Evolutionary conservation across 2,113 vertebrate genomes (phyloP), one percentile per base, ranked within the genome.

Genomic region (Pterocles gutturalis): DNA sequence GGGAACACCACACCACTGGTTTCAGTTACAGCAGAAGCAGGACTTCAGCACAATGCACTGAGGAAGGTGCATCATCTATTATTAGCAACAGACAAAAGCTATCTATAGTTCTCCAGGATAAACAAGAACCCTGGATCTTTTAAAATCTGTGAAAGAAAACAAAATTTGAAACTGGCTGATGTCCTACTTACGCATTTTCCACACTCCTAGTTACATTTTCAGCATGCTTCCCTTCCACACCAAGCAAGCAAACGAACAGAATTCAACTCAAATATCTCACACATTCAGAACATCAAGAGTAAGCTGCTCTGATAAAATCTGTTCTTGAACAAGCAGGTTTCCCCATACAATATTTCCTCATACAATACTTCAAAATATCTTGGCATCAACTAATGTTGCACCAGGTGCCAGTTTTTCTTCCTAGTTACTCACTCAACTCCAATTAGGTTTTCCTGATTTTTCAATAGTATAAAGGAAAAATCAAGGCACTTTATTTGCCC

Each of bases 51-150:
- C 83, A 46, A 48, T 3, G 16, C 48, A 57, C 34, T 0, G 10
- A 94, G 38, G 43, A 93, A 89, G 66, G 86, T 75, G 33, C 45
- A 75, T 15, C 57, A 26, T 7, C 89, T 93, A 91, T 95, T 95
- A 79, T 91, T 94, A 95, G 91, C 89, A 89, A 53, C 65, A 62
- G 86, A 92, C 73, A 89, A 95, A 92, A 96, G 89, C 86, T 91
- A 95, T 87, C 89, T 95, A 72, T 82, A 92, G 89, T 70, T 87
- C 36, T 51, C 65, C 3, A 25, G 0, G 1, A 90, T 70, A 91
- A 95, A 92, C 94, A 92, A 89, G 95, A 97, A 81, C n/a, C 67
- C 53, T 5, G 14, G 36, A 69, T 89, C 77, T 82, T 48, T 53
- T 76, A 89, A 90, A 94, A 94, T 79, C 90, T 76, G 70, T 62